Evolutionary conservation across 2,888 invertebrate genomes (phyloP).

Genomic region (Taenaris catops): DNA sequence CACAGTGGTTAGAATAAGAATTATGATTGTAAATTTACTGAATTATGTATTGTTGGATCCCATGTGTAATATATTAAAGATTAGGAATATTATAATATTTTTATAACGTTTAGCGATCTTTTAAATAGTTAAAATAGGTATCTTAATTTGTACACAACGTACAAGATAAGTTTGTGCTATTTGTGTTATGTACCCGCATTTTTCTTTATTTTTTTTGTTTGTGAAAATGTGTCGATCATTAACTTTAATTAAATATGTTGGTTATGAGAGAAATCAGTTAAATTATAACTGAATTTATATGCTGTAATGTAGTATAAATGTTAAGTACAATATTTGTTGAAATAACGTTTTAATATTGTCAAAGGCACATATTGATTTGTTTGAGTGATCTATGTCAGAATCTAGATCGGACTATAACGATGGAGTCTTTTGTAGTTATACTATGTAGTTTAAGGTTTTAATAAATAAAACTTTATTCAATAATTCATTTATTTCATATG

Average conservation of each 20-base stretch:
- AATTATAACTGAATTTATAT: conserved; percentile 25
- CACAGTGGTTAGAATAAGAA: conserved; percentile 44
- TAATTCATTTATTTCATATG: conserved; percentile 28
- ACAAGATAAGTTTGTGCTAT: conserved; percentile 40
- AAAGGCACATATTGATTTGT: conserved; percentile 61
- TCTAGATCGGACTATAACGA: conserved; percentile 54
- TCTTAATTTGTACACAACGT: conserved; percentile 43
- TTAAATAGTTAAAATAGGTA: conserved; percentile 35
- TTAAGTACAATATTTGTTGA: conserved; percentile 76
- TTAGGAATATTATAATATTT: conserved; percentile 44
- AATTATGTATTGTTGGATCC: conserved; percentile 71
- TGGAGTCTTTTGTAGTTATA: conserved; percentile 56
- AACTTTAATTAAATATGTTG: conserved; percentile 7
- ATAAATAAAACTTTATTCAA: conserved; percentile 68
- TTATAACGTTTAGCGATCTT: conserved; percentile 52
- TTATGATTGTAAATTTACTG: conserved; percentile 69
- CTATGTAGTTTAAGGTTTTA: conserved; percentile 74
- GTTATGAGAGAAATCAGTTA: conserved; percentile 15
- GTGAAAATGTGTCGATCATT: conserved; percentile 13
- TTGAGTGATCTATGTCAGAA: conserved; percentile 62
- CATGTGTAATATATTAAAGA: conserved; percentile 66
- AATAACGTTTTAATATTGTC: conserved; percentile 54
- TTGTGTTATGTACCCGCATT: conserved; percentile 22
- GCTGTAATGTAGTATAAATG: conserved; percentile 59
- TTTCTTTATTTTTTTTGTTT: conserved; percentile 15